Evolutionary conservation across 2,113 vertebrate species (phyloP), one percentile per base, ranked within the genome.

Genomic region (Rutilus rutilus): DNA sequence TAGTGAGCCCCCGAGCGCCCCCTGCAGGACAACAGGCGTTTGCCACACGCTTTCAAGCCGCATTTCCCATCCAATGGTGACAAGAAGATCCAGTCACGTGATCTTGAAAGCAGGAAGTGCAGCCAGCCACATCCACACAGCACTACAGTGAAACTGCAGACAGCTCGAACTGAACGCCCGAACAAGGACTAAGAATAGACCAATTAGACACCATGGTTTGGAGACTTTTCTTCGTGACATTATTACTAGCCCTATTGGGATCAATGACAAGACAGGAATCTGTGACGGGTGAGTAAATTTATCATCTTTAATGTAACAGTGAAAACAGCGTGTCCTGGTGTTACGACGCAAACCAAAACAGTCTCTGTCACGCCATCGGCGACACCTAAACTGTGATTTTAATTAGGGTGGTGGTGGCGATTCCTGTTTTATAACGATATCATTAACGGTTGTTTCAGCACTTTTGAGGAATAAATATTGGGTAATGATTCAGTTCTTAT

Each of bases 41-140:
- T 3, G 93, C 82, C 92, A 93, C 95, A 95, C 64, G 27, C 50
- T 92, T 92, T 93, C 33, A 76, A 71, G 25, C 57, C 74, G 81
- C 81, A 81, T 77, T 82, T 84, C 36, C 81, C 67, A 86, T 33
- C 4, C 30, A 17, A n/a, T 33, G 19, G 11, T 5, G 39, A 88
- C 81, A 87, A 93, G 45, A 87, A 93, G 45, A 94, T 89, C 93
- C 93, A 93, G 95, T 96, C 96, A 96, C 90, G 87, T 89, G 84
- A 87, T 74, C 19, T 27, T 50, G 19, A n/a, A 78, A 87, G 73
- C 86, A 82, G 88, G 88, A 89, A 89, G 83, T 47, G 39, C 27
- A 23, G 71, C 82, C 27, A 23, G 71, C 82, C 10, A 86, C 79
- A 82, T 82, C 62, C 62, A 81, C 62, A 81, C 78, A 82, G 83